A percentile compares a stretch with the other conserved stretches of the same genome.
phyloP scores from a whole-genome alignment of 2,888 invertebrate species.

The Sialis lutaria region DNA sequence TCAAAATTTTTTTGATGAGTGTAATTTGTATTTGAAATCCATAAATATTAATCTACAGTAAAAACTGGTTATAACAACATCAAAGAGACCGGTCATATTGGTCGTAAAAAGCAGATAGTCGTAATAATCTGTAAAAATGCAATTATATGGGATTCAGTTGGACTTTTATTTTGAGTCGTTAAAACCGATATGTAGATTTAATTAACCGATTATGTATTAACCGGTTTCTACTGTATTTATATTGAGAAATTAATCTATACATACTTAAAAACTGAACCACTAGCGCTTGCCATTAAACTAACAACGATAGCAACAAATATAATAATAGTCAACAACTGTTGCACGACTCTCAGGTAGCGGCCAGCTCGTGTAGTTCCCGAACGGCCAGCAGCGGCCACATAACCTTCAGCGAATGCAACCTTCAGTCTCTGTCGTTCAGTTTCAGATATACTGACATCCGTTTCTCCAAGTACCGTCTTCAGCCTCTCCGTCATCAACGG shows the following conservation, averaged over 20 bases:
- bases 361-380: constrained; percentile 30
- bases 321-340: constrained; percentile 52
- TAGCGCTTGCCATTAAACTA: constrained; percentile 53
- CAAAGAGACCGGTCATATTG: too few relatives aligned
- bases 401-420: constrained; percentile 84
- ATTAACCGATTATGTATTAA: too few relatives aligned
- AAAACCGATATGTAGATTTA: too few relatives aligned
- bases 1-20: too few relatives aligned
- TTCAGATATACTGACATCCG: constrained; percentile 19
- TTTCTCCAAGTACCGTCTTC: constrained; percentile 30
- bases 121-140: too few relatives aligned
- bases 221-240: too few relatives aligned
- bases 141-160: too few relatives aligned
- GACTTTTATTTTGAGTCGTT: too few relatives aligned
- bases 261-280: constrained; percentile 51
- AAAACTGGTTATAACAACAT: too few relatives aligned
- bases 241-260: background rate
- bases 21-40: too few relatives aligned
- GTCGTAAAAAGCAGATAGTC: too few relatives aligned
- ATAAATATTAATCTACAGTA: too few relatives aligned
- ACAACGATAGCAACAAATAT: constrained; percentile 64
- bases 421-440: constrained; percentile 58
- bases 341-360: constrained; percentile 50
- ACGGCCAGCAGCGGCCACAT: constrained; percentile 48
- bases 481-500: constrained; percentile 16